phyloP scores from a whole-genome alignment of 1,140 invertebrate genomes.

The Vanessa tameamea region DNA sequence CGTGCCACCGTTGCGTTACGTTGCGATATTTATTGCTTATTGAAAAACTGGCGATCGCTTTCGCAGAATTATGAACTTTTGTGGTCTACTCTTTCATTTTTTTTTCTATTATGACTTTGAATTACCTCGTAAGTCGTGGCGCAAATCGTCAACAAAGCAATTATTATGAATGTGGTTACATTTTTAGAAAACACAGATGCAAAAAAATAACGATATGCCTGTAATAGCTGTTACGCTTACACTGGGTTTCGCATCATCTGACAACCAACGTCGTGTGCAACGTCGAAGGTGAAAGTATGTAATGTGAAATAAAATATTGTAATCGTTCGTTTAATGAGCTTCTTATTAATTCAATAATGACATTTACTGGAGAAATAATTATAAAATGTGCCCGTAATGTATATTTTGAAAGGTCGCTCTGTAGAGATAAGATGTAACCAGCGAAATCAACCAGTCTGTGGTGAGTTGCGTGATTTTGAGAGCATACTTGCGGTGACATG shows the following conservation, averaged over 20 bases:
- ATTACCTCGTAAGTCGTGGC: conserved; percentile 34
- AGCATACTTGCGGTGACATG: conserved; percentile 58
- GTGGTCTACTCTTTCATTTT: conserved; percentile 42
- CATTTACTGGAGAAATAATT: conserved; percentile 39
- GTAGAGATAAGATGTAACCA: conserved; percentile 52
- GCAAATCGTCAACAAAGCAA: conserved; percentile 32
- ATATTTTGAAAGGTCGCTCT: conserved; percentile 50
- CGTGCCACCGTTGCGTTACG: conserved; percentile 68
- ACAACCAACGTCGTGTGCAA: conserved; percentile 14
- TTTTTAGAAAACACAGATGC: conserved; percentile 28
- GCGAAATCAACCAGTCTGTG: conserved; percentile 60
- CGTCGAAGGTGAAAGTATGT: conserved; percentile 36
- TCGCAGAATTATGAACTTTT: conserved; percentile 57
- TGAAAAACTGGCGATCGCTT: conserved; percentile 71
- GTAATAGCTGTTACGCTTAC: conserved; percentile 33
- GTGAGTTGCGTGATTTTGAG: conserved; percentile 62
- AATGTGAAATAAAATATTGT: conserved; percentile 30
- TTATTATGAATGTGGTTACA: conserved; percentile 31
- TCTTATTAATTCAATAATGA: conserved; percentile 46
- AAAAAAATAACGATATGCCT: conserved; percentile 28
- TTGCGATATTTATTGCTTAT: conserved; percentile 79
- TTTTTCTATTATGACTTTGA: conserved; percentile 35
- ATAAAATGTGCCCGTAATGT: conserved; percentile 35
- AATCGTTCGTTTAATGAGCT: conserved; percentile 39
- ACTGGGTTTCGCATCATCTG: conserved; percentile 21